Conservation (phyloP, 2,797 vertebrate genomes). For the Staurois parvus region DNA sequence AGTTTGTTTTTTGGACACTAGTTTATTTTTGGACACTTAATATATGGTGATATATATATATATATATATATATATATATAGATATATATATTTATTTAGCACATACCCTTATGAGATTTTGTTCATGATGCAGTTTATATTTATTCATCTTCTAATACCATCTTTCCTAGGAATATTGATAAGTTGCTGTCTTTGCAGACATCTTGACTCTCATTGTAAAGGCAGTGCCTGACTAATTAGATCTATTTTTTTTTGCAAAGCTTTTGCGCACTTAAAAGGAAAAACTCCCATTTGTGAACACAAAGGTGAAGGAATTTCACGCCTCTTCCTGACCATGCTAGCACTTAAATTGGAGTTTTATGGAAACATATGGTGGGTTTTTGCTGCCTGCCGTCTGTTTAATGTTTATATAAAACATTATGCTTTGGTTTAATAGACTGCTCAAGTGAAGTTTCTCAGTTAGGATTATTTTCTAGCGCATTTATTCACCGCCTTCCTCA, state of each 20-base stretch:
- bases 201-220: neutral
- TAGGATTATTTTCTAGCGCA: conserved; percentile 34
- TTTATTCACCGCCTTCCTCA: conserved; percentile 29
- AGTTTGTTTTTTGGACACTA: too few species aligned
- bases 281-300: neutral
- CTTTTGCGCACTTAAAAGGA: neutral
- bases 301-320: conserved; percentile 34
- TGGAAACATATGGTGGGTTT: conserved; percentile 25
- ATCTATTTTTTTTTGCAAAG: neutral
- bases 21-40: too few species aligned
- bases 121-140: neutral
- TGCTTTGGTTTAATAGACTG: conserved; percentile 50
- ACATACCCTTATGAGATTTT: too few species aligned
- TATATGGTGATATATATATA: too few species aligned
- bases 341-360: conserved; percentile 30
- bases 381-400: conserved; percentile 15
- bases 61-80: too few species aligned
- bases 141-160: neutral
- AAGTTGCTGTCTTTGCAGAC: neutral
- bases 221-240: neutral
- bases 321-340: conserved; percentile 5
- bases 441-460: conserved; percentile 26
- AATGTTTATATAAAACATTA: conserved; percentile 35
- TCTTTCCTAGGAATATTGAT: neutral
- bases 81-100: too few species aligned